These are phyloP conservation scores for Gobio gobio DNA, from an alignment of 2,113 vertebrate genomes.

Conservation along the genomic window DNA sequence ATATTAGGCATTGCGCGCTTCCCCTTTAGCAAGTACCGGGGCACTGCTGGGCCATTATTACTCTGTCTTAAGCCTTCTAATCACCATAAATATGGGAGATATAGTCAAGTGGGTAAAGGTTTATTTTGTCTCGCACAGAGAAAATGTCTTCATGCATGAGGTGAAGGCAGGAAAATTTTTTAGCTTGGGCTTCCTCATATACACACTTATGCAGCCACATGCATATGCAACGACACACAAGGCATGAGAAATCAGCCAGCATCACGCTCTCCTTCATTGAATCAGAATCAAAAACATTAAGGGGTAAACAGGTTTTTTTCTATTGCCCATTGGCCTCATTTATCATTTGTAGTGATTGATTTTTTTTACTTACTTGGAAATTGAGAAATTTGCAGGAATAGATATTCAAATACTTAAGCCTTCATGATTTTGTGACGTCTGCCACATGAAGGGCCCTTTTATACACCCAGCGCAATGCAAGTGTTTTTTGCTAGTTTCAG, in stretches of 20 bases:
- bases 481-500: too few species aligned
- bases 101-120: neutral
- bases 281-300: neutral
- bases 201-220: neutral
- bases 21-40: neutral
- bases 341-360: neutral
- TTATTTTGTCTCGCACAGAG: neutral
- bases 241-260: neutral
- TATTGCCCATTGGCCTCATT: neutral
- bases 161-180: neutral
- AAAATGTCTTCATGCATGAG: neutral
- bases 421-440: neutral
- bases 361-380: neutral
- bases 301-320: neutral
- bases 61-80: neutral
- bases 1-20: neutral
- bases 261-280: neutral
- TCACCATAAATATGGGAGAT: neutral
- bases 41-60: neutral
- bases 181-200: neutral
- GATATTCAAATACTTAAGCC: neutral
- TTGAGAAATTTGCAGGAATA: neutral
- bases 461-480: too few species aligned
- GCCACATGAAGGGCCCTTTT: too few species aligned
- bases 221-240: conserved; percentile 1